Evolutionary conservation across 23 tunicate species (phyloP), one percentile per base, ranked within the genome.

Genomic region (Halocynthia roretzi): DNA sequence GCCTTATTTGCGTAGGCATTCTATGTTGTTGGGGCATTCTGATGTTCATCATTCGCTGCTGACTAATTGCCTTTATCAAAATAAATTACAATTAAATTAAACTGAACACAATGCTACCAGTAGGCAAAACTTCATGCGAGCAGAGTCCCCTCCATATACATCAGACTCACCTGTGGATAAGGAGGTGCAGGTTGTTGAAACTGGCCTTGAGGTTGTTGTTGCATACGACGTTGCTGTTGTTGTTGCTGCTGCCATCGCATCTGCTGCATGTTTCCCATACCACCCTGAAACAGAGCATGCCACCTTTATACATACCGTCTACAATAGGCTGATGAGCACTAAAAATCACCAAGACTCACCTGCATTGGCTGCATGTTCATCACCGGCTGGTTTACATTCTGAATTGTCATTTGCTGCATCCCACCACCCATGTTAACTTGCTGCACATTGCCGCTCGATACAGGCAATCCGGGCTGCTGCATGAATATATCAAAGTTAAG

Each of bases 171-270:
- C 87, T 78, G 83, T 8, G 21, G 53, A 62, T 84, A 84, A 40
- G 89, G 83, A 12, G 87, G 87, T 12, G 83, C 89, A 21, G 84
- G 91, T 54, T 71, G 72, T 66, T 73, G 91, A 52, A 72, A 66
- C 7, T 73, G 81, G 10, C 54, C 56, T 52, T 63, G 70, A 68
- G 55, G 74, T 21, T 76, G 82, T 71, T 87, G 93, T 9, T 67
- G 78, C 69, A 75, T 81, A 40, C 75, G 85, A 50, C 18, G 80
- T 53, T 52, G 75, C 71, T 51, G 71, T 48, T 72, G 80, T 72
- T 56, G 80, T 80, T 85, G 83, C 56, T 71, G 84, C 40, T 70
- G 75, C 78, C 64, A 79, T 44, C 51, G 83, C 54, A 67, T 79
- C 23, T 54, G 71, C 2, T 67, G 19, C 20, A 67, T 44, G 11